Evolutionary conservation across 2,888 invertebrate genomes (phyloP).

Genomic region (Deroplatys truncata): DNA sequence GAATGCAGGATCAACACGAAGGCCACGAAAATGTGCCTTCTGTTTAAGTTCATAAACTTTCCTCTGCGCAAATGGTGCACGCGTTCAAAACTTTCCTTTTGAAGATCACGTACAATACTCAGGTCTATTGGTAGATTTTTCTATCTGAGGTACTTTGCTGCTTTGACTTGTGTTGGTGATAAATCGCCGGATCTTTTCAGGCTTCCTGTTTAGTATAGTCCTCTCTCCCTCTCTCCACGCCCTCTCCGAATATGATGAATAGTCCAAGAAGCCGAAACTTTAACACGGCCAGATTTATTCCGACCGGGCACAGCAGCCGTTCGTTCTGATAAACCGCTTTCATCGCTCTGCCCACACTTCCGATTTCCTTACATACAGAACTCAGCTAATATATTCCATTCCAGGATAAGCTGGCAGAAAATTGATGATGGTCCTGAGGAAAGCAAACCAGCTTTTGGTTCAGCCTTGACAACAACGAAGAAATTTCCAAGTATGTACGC

Average conservation of each 20-base stretch:
- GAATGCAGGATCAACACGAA: no score
- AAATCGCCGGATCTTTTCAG: not conserved
- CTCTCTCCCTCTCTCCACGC: not conserved
- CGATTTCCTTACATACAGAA: not conserved
- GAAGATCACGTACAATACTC: not conserved
- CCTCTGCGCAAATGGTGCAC: not conserved
- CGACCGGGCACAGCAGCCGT: not conserved
- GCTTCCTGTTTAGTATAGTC: not conserved
- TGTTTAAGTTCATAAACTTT: not conserved
- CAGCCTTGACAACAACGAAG: no score
- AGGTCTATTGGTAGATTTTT: not conserved
- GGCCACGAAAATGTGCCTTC: no score
- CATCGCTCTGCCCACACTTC: not conserved
- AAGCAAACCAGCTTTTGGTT: no score
- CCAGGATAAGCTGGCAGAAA: not conserved
- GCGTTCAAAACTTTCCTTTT: not conserved
- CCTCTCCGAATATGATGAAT: not conserved
- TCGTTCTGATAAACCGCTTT: not conserved
- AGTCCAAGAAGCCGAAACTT: not conserved
- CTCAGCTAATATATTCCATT: not conserved
- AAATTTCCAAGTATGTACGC: no score
- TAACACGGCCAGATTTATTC: not conserved
- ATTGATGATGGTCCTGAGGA: not conserved
- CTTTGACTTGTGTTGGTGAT: not conserved
- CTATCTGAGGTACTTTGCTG: no score